Conservation (phyloP, 1,140 invertebrate species). For the Mizuhopecten yessoensis region DNA sequence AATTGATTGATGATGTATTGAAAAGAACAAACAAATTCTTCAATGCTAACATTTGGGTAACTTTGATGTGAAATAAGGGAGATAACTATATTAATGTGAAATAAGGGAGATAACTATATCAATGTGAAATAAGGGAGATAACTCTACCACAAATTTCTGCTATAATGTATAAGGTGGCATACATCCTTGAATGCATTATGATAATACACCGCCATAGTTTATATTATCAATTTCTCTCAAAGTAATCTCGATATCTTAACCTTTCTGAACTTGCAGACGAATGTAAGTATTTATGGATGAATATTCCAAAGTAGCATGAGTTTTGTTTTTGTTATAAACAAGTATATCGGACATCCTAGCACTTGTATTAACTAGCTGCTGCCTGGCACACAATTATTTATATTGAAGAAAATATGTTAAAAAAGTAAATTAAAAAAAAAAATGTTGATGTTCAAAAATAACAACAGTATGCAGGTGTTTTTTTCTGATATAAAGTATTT, state of each 20-base stretch:
- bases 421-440: neutral
- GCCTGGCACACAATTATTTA: neutral
- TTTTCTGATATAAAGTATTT: too few relatives aligned
- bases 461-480: too few relatives aligned
- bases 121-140: neutral
- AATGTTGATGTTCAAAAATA: too few relatives aligned
- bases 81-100: too few relatives aligned
- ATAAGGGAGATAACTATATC: too few relatives aligned
- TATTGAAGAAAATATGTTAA: neutral
- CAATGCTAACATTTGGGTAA: too few relatives aligned
- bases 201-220: neutral
- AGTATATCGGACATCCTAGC: neutral
- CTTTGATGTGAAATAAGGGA: too few relatives aligned
- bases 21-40: too few relatives aligned
- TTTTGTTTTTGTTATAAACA: neutral
- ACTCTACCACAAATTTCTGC: too few relatives aligned
- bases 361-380: neutral
- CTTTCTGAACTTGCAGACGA: slow-evolving; percentile 51
- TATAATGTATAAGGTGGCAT: slow-evolving; percentile 5
- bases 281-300: slow-evolving; percentile 62
- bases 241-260: slow-evolving; percentile 36
- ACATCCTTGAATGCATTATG: neutral
- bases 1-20: too few relatives aligned
- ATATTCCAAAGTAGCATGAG: neutral
- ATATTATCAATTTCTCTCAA: neutral